Conservation (phyloP, 1,140 invertebrate species). For the Drosophila kikkawai region DNA sequence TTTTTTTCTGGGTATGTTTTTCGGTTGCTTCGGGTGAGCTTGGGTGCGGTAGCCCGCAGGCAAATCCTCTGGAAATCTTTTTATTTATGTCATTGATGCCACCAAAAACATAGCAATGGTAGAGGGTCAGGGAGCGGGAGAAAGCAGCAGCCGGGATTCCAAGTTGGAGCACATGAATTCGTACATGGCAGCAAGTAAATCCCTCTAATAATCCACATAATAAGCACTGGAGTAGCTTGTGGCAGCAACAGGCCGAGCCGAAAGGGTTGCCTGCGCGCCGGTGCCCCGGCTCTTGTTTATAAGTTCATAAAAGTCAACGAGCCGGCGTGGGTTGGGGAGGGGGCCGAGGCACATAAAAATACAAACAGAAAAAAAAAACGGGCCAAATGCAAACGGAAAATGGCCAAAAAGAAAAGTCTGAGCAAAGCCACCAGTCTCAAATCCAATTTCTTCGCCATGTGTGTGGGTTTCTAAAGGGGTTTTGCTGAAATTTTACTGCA, state of each 20-base stretch:
- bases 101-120: slow-evolving; percentile 34
- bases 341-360: slow-evolving; percentile 48
- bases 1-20: slow-evolving; percentile 10
- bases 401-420: slow-evolving; percentile 24
- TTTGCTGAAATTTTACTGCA: slow-evolving; percentile 63
- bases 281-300: slow-evolving; percentile 77
- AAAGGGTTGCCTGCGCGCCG: slow-evolving; percentile 56
- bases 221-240: slow-evolving; percentile 70
- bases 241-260: slow-evolving; percentile 68
- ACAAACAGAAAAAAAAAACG: slow-evolving; percentile 21
- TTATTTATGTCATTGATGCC: slow-evolving; percentile 83
- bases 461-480: slow-evolving; percentile 23
- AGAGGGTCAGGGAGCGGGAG: neutral
- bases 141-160: slow-evolving; percentile 8
- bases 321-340: slow-evolving; percentile 8
- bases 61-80: slow-evolving; percentile 83
- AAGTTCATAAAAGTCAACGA: slow-evolving; percentile 84
- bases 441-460: slow-evolving; percentile 73
- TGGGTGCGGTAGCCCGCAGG: slow-evolving; percentile 69
- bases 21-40: slow-evolving; percentile 10
- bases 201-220: slow-evolving; percentile 84
- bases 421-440: slow-evolving; percentile 53
- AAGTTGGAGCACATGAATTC: slow-evolving; percentile 65
- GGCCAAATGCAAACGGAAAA: slow-evolving; percentile 36
- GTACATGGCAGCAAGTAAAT: slow-evolving; percentile 76